Percentiles rank a stretch among this genome's conserved stretches.
phyloP scores from a whole-genome alignment of 1,140 invertebrate species.

The Meloidogyne chitwoodi region DNA sequence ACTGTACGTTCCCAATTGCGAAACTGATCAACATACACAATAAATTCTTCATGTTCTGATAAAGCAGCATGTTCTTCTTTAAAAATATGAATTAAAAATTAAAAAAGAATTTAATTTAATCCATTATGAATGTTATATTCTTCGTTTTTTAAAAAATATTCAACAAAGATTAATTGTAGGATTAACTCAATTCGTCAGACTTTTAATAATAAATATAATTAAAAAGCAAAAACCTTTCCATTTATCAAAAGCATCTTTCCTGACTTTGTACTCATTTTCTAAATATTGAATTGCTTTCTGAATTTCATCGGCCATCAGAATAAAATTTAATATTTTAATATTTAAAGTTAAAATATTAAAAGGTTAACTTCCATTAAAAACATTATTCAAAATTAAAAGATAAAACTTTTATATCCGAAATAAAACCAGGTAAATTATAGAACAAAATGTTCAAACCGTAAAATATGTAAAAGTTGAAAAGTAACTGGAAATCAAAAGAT shows the following conservation, averaged over 20 bases:
- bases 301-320: constrained; percentile 11
- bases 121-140: too few species aligned
- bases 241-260: constrained; percentile 27
- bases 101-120: too few species aligned
- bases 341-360: too few species aligned
- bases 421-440: not conserved
- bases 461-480: not conserved
- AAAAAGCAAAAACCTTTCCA: constrained; percentile 11
- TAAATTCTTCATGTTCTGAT: not conserved
- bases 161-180: too few species aligned
- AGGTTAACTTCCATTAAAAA: too few species aligned
- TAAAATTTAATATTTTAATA: too few species aligned
- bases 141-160: too few species aligned
- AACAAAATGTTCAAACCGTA: not conserved
- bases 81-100: not conserved
- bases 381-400: too few species aligned
- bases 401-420: not conserved
- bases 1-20: constrained; percentile 31
- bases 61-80: constrained; percentile 12
- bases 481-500: too few species aligned
- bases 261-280: constrained; percentile 24
- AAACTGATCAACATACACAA: constrained; percentile 35
- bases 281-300: constrained; percentile 18
- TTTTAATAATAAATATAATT: too few species aligned
- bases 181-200: too few species aligned